Conservation (phyloP, 2,888 invertebrate species). For the Agonopterix arenella region DNA sequence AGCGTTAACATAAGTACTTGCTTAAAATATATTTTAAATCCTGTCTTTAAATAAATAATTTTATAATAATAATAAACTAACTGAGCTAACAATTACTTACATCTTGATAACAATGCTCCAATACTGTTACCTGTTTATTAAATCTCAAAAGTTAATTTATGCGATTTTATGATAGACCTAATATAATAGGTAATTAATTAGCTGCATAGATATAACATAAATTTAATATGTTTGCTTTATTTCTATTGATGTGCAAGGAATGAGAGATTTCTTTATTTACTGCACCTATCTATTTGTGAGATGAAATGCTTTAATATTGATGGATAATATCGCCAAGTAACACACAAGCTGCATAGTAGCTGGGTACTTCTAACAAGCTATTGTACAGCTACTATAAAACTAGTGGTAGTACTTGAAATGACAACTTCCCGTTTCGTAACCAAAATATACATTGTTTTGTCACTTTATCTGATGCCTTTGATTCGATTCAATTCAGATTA, state of each 20-base stretch:
- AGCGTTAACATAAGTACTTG: constrained; percentile 28
- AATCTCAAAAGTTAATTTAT: neutral
- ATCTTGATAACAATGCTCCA: constrained; percentile 2
- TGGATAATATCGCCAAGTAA: neutral
- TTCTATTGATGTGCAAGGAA: too few relatives aligned
- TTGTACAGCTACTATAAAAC: too few relatives aligned
- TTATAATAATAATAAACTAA: constrained; percentile 12
- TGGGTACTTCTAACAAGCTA: too few relatives aligned
- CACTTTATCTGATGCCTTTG: neutral
- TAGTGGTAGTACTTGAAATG: neutral
- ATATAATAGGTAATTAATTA: too few relatives aligned
- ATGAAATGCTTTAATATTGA: neutral
- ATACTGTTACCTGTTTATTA: neutral
- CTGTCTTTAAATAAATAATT: constrained; percentile 29
- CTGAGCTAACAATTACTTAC: constrained; percentile 3
- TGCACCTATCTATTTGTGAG: too few relatives aligned
- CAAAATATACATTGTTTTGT: neutral
- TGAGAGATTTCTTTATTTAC: too few relatives aligned
- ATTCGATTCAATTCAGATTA: too few relatives aligned
- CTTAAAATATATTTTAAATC: constrained; percentile 16
- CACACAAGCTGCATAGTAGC: too few relatives aligned
- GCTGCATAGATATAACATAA: too few relatives aligned
- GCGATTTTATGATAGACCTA: too few relatives aligned
- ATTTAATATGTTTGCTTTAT: too few relatives aligned
- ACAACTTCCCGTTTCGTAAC: neutral